A percentile compares a stretch with the other conserved stretches of the same genome.
Conservation (phyloP, 2,797 vertebrate species). For the Gorsachius magnificus region DNA sequence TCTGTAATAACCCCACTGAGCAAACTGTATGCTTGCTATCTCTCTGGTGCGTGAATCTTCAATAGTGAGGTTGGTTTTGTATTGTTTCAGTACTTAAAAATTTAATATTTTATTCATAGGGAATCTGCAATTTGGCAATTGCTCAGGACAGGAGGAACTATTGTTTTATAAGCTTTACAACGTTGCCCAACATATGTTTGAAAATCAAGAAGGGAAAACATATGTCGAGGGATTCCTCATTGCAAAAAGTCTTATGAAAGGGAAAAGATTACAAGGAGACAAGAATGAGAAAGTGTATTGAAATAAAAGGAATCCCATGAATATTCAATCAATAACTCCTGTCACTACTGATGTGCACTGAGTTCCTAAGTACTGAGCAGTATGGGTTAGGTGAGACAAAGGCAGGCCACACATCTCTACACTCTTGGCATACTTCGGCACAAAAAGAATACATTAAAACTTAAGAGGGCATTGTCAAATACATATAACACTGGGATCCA, state of each 20-base stretch:
- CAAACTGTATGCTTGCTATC: not conserved
- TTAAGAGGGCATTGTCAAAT: slow-evolving; percentile 8
- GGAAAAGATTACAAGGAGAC: not conserved
- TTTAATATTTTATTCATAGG: slow-evolving; percentile 32
- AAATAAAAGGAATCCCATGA: not conserved
- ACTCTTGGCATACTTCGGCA: not conserved
- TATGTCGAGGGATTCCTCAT: not conserved
- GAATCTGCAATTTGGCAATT: not conserved
- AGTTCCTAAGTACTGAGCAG: not conserved
- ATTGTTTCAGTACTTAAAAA: not conserved
- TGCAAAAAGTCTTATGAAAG: not conserved
- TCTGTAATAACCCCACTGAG: not conserved
- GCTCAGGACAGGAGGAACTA: not conserved
- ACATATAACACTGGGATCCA: not conserved
- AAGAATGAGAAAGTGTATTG: not conserved
- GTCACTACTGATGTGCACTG: not conserved
- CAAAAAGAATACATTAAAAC: slow-evolving; percentile 16
- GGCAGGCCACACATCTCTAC: not conserved
- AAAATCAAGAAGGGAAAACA: slow-evolving; percentile 6
- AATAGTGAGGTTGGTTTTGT: not conserved
- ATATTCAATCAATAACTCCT: slow-evolving; percentile 22
- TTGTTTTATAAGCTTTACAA: not conserved
- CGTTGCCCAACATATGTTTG: not conserved
- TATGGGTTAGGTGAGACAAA: slow-evolving; percentile 2
- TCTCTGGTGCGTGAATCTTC: not conserved